Evolutionary conservation across 2,113 vertebrate genomes (phyloP), one percentile per base, ranked within the genome.

Genomic region (Oryzias woworae): DNA sequence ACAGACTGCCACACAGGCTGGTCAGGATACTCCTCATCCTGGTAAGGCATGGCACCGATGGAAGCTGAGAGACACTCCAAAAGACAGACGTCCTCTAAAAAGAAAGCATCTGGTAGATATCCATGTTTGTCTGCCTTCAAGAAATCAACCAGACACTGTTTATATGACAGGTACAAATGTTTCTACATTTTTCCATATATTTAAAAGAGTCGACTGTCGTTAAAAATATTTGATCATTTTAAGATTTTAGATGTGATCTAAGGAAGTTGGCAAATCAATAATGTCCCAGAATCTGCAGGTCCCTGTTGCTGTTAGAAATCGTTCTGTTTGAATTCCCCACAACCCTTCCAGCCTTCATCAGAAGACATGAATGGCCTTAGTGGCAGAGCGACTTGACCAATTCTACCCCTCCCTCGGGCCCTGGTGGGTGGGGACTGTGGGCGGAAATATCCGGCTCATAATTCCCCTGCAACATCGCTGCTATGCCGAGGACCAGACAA

Each of bases 1-100:
- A 93, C 89, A 5, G 92, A 92, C 77, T 88, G 89, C 82, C 90
- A 92, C 62, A 92, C 80, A 26, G 89, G 81, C 83, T 89, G 88
- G 6, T 67, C 85, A 3, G 89, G 83, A 60, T 88, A 83, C 64
- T 90, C 81, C 14, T 88, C 79, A 16, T 92, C 88, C 7, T 85
- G 71, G 61, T 84, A 87, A 28, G 90, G 87, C 91, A 93, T 92
- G 60, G 60, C 73, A 53, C 44, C 62, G 44, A 45, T 13, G 10
- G 36, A 36, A 36, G 47, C 16, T 15, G 23, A 23, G 26, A 48
- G 68, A 68, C 73, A 59, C 24, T 69, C 78, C 57, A 69, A 71
- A 23, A 28, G 8, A 47, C 22, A 17, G 51, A 56, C 26, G 17
- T 50, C 51, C n/a, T 58, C 50, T 53, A 26, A 8, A 18, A 15